Percentiles rank a stretch among this genome's conserved stretches.
phyloP scores from a whole-genome alignment of 2,888 invertebrate genomes.

The Ophonus ardosiacus region DNA sequence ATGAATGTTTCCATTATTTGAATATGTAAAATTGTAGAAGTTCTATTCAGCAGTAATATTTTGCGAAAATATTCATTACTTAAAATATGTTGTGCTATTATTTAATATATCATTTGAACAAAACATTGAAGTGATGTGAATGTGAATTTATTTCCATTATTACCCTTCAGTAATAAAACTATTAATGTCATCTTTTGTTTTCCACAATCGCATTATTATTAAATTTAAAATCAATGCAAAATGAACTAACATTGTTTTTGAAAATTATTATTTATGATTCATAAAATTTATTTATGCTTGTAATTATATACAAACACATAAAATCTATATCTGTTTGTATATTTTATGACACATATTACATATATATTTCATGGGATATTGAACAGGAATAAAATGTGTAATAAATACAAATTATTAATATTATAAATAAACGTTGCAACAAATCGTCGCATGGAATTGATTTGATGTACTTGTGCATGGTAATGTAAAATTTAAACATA shows the following conservation, averaged over 20 bases:
- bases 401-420: neutral
- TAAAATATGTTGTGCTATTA: too few species aligned
- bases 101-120: too few species aligned
- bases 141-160: too few species aligned
- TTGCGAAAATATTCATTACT: too few species aligned
- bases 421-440: neutral
- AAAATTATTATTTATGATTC: constrained; percentile 15
- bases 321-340: neutral
- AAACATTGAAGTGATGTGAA: too few species aligned
- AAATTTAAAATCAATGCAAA: neutral
- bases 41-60: too few species aligned
- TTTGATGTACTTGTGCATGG: neutral
- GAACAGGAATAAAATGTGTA: neutral
- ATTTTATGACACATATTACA: neutral
- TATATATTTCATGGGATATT: neutral
- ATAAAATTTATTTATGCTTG: constrained; percentile 19
- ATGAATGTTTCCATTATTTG: too few species aligned
- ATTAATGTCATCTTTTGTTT: too few species aligned
- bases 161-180: too few species aligned
- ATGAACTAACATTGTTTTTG: neutral
- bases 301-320: constrained; percentile 1
- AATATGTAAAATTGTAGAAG: too few species aligned
- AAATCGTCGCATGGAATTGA: neutral
- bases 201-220: neutral
- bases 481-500: neutral